Conservation (phyloP, 2,888 invertebrate species). For the Frankliniella intonsa region DNA sequence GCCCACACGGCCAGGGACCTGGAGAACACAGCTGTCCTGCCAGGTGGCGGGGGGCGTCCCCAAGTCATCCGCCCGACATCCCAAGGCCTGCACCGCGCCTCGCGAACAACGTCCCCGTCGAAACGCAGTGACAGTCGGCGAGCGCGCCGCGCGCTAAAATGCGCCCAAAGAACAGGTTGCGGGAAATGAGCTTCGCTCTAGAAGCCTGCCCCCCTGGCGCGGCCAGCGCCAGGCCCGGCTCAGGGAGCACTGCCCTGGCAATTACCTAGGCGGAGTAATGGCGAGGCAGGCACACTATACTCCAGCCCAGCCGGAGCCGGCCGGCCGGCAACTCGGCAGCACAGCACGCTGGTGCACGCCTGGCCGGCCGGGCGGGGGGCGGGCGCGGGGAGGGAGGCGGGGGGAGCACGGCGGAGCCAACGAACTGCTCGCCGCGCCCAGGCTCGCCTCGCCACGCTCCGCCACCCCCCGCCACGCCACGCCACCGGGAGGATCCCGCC, state of each 20-base stretch:
- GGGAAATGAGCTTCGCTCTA: too few relatives aligned
- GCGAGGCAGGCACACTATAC: not conserved
- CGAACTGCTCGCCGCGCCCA: not conserved
- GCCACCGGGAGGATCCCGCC: not conserved
- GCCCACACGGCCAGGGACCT: too few relatives aligned
- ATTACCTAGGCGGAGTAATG: not conserved
- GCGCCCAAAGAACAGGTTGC: too few relatives aligned
- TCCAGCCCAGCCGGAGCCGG: not conserved
- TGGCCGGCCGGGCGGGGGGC: not conserved
- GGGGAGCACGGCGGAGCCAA: not conserved
- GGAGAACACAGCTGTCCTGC: not conserved
- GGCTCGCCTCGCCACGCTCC: not conserved
- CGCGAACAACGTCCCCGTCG: too few relatives aligned
- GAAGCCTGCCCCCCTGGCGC: too few relatives aligned
- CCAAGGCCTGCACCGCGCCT: too few relatives aligned
- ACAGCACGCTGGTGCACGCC: not conserved
- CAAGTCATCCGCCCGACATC: too few relatives aligned
- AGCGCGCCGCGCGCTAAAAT: too few relatives aligned
- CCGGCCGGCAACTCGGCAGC: not conserved
- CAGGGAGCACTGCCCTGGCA: too few relatives aligned
- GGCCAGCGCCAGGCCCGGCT: too few relatives aligned
- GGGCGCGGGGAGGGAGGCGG: not conserved
- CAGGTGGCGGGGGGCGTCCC: too few relatives aligned
- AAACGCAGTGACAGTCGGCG: too few relatives aligned
- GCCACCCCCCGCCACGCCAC: not conserved